These are phyloP conservation scores for Condylostylus longicornis DNA, from an alignment of 1,140 invertebrate genomes.

Conservation along the genomic window DNA sequence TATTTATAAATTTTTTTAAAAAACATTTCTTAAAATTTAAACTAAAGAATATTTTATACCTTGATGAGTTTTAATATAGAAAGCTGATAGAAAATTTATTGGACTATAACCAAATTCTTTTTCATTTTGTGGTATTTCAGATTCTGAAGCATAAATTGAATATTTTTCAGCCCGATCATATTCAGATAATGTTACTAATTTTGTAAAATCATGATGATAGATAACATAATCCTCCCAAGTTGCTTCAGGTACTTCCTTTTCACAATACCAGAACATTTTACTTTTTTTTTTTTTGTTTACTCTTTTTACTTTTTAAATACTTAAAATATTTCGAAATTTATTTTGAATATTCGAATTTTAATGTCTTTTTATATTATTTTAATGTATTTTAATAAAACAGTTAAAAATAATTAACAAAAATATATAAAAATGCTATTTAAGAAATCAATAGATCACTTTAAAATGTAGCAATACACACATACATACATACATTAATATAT, in stretches of 20 bases:
- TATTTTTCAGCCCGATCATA: slow-evolving; percentile 39
- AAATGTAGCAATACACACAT: no score
- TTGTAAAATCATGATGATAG: slow-evolving; percentile 28
- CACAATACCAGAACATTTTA: slow-evolving; percentile 31
- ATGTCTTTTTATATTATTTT: no score
- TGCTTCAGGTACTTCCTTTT: slow-evolving; percentile 25
- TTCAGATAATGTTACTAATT: slow-evolving; percentile 44
- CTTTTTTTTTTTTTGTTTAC: slow-evolving; percentile 3
- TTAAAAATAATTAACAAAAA: no score
- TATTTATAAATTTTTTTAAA: slow-evolving; percentile 15
- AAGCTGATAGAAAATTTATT: slow-evolving; percentile 41
- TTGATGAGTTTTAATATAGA: slow-evolving; percentile 45
- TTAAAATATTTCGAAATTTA: neutral
- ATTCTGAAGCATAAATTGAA: slow-evolving; percentile 38
- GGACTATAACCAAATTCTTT: slow-evolving; percentile 35
- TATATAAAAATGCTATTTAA: no score
- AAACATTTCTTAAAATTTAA: slow-evolving; percentile 19
- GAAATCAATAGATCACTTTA: no score
- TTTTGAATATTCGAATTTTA: no score
- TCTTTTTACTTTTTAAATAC: neutral
- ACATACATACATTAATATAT: no score
- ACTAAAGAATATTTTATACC: slow-evolving; percentile 33
- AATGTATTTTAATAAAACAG: no score
- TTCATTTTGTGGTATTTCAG: slow-evolving; percentile 28
- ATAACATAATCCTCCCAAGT: slow-evolving; percentile 36